Base-by-base conservation (phyloP, 2,888 invertebrate species). In the Julus scanicus region DNA sequence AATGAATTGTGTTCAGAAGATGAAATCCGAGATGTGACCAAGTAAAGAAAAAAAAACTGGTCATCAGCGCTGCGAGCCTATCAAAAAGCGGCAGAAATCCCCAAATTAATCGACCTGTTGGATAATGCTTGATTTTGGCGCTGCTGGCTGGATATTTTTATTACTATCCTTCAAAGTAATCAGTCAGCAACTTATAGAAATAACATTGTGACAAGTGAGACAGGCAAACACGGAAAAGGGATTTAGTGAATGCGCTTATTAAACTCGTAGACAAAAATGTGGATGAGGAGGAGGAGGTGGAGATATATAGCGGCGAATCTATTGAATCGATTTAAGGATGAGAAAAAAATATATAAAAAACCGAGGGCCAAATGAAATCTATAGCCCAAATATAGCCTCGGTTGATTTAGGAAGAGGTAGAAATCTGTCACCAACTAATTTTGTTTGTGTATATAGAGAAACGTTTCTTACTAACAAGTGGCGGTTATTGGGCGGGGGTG, bases 341-440 rank as follows among this genome's bases (percentile, higher is more conserved):
- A 6, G 20, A 63, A 63, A 57, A 57, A 63, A 4, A 63, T 63
- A 63, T 63, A 20, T 6, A 63, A 63, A 63, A 63, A 63, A 63
- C 63, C 20, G 6, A 6, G 63, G 63, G 9, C 84, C 39, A 84
- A 84, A 84, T 84, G 84, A 84, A 84, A 84, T 39, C 39, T 84
- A 84, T 84, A 63, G 63, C 20, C 63, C 63, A 63, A 63, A 63
- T 20, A 63, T 20, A 63, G 63, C 63, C 5, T 4, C 1, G 63
- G 63, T 63, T 63, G 63, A 63, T 63, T 39, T 44, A 44, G 39
- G 84, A 84, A n/a, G 84, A 84, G 84, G 84, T 84, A 39, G 44
- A 84, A 84, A 84, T 84, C 84, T 84, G 84, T 44, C 44, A 84
- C 84, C 84, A 84, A 84, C 84, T 84, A 84, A 84, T 84, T 84